phyloP scores from a whole-genome alignment of 1,140 invertebrate genomes.

The Leptopilina boulardi region DNA sequence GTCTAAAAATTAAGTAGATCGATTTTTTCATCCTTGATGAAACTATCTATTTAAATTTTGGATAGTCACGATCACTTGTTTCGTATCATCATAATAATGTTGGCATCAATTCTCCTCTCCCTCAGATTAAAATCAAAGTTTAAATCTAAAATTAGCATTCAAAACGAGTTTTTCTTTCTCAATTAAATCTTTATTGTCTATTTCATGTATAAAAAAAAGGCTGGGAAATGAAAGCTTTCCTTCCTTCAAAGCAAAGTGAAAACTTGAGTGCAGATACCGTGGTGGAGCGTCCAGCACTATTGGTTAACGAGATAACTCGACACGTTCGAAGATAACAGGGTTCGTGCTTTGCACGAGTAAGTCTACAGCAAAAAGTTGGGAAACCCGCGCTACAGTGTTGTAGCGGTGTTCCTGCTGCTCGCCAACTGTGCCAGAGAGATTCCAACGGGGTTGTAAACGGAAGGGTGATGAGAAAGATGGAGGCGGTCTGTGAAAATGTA shows the following conservation, averaged over 20 bases:
- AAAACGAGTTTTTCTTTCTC: not conserved
- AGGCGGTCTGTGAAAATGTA: constrained; percentile 36
- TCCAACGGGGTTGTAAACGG: constrained; percentile 29
- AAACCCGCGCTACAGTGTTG: constrained; percentile 49
- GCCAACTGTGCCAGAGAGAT: not conserved
- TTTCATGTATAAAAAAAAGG: not conserved
- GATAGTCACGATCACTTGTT: no score
- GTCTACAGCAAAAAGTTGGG: constrained; percentile 63
- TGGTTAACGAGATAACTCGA: constrained; percentile 68
- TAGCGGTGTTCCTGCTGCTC: constrained; percentile 43
- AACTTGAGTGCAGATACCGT: constrained; percentile 54
- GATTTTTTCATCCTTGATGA: no score
- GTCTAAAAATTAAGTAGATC: no score
- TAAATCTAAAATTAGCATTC: no score
- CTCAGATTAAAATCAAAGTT: no score
- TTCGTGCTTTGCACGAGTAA: constrained; percentile 63
- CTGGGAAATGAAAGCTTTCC: not conserved
- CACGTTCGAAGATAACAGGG: constrained; percentile 65
- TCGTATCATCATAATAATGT: no score
- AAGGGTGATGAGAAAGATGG: constrained; percentile 36
- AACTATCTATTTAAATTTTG: no score
- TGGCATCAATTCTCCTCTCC: no score
- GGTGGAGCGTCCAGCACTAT: constrained; percentile 55
- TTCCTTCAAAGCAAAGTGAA: constrained; percentile 53
- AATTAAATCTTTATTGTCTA: not conserved